Evolutionary conservation across 2,113 vertebrate species (phyloP).

Genomic region (Cynopterus brachyotis): DNA sequence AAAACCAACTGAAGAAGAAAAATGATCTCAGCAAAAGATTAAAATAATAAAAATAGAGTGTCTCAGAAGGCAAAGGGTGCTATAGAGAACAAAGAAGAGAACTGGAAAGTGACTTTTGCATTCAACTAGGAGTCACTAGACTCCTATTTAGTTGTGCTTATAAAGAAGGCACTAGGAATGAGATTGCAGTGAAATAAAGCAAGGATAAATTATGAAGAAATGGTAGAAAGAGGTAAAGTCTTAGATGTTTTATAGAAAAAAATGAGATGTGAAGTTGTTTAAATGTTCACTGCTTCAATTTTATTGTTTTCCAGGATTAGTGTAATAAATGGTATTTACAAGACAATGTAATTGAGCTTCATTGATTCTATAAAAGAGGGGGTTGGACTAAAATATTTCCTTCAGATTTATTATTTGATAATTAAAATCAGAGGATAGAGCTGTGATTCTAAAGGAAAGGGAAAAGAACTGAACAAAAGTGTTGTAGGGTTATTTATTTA

Average conservation of each 20-base stretch:
- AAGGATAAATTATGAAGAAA: background rate
- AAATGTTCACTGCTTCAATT: background rate
- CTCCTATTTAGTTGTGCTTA: background rate
- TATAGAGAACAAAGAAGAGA: background rate
- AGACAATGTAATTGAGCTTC: background rate
- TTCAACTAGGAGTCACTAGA: background rate
- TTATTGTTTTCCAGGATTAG: background rate
- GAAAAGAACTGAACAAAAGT: background rate
- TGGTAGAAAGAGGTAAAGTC: background rate
- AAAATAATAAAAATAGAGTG: background rate
- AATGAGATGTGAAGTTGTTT: background rate
- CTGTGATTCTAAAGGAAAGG: background rate
- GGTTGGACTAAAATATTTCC: background rate
- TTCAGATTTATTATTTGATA: background rate
- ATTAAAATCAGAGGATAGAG: too few species aligned
- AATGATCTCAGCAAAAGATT: background rate
- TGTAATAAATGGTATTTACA: background rate
- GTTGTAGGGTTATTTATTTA: background rate
- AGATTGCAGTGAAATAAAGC: background rate
- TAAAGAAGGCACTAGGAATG: background rate
- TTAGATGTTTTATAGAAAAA: background rate
- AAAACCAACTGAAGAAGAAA: background rate
- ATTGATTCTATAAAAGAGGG: background rate
- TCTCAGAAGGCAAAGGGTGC: background rate
- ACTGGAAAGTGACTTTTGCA: background rate